Conservation (phyloP, 2,888 invertebrate genomes). For the Nomada lathburiana region DNA sequence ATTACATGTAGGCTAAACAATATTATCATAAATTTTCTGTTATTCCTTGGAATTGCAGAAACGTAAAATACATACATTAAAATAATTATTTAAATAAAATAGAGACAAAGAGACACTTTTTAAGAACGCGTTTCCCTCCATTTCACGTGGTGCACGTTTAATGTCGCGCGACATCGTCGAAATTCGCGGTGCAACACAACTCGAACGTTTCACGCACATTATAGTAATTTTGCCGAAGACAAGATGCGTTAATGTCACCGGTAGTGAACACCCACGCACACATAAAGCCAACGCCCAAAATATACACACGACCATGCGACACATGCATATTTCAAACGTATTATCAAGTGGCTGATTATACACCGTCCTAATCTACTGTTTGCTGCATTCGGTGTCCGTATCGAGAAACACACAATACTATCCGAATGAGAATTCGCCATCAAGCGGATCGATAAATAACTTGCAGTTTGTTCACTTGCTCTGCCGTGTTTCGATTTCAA, state of each 20-base stretch:
- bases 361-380: background rate
- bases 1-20: background rate
- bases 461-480: background rate
- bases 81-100: background rate
- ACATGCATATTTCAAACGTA: background rate
- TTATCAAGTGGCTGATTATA: slow-evolving; percentile 9
- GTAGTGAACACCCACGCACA: background rate
- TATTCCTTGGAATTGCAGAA: no score
- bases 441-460: background rate
- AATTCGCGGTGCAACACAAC: background rate
- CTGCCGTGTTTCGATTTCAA: background rate
- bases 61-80: no score
- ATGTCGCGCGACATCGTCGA: background rate
- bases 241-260: slow-evolving; percentile 17
- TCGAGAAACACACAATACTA: background rate
- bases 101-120: no score
- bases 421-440: background rate
- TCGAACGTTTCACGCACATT: background rate
- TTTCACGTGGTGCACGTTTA: background rate
- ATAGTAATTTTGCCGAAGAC: slow-evolving; percentile 13
- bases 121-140: background rate
- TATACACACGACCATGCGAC: background rate
- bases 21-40: background rate
- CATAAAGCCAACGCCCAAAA: slow-evolving; percentile 12
- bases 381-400: background rate